These are phyloP conservation scores for Dicyrtoma fusca DNA, from an alignment of 2,888 invertebrate genomes.

Conservation along the genomic window DNA sequence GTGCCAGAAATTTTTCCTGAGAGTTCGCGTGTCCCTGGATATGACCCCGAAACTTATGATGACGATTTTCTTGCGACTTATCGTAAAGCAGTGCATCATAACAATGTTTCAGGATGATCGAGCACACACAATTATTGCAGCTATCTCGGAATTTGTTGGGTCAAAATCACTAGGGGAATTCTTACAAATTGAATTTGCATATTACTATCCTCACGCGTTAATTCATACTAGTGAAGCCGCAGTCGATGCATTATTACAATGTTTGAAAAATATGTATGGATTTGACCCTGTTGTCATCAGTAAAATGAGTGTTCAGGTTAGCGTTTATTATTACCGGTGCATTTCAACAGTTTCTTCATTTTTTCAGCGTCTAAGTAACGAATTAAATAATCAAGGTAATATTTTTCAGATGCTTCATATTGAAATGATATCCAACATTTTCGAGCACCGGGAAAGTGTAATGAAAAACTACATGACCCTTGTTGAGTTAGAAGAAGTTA, in stretches of 20 bases:
- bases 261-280: background rate
- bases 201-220: constrained; percentile 28
- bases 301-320: constrained; percentile 2
- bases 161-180: background rate
- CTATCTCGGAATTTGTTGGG: constrained; percentile 7
- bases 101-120: constrained; percentile 15
- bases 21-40: constrained; percentile 20
- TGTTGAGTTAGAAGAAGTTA: too few species aligned
- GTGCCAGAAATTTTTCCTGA: constrained; percentile 1
- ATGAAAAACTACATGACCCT: background rate
- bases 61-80: constrained; percentile 7
- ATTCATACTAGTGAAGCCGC: background rate
- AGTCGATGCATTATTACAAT: background rate
- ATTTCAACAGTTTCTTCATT: background rate
- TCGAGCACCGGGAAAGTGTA: background rate
- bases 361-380: background rate
- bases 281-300: background rate
- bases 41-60: background rate
- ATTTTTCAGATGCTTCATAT: background rate
- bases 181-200: constrained; percentile 29
- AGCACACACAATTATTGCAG: constrained; percentile 3
- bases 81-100: constrained; percentile 3
- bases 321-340: background rate
- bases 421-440: constrained; percentile 6
- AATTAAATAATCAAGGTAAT: background rate